phyloP scores from a whole-genome alignment of 37 sponge, comb jelly and placozoan species.

The Halisarca cf. caerulea region DNA sequence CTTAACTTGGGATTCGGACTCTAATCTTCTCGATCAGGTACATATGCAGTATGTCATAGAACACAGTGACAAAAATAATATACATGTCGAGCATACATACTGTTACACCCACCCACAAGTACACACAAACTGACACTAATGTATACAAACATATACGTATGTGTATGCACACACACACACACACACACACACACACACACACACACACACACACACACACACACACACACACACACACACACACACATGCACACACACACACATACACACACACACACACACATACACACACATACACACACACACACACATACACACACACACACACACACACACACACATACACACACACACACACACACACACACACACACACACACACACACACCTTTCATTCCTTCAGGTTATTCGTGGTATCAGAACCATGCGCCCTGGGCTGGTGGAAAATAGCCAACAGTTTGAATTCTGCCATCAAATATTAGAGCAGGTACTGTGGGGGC shows the following conservation, averaged over 20 bases:
- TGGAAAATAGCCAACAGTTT: constrained; percentile 42
- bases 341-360: constrained; percentile 9
- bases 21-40: constrained; percentile 58
- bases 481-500: constrained; percentile 39
- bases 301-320: constrained; percentile 34
- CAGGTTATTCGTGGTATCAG: constrained; percentile 58
- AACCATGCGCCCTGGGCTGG: constrained; percentile 32
- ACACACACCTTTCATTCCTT: neutral
- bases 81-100: no score
- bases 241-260: no score
- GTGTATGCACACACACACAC: constrained; percentile 23
- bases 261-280: constrained; percentile 31
- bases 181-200: constrained; percentile 37
- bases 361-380: neutral
- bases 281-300: constrained; percentile 33
- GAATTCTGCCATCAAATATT: constrained; percentile 51
- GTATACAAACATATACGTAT: neutral
- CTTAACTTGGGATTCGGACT: constrained; percentile 25
- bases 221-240: neutral
- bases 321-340: neutral
- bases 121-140: no score
- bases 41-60: no score
- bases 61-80: no score
- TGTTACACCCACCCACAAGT: no score
- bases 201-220: constrained; percentile 11